These are phyloP conservation scores for Hapalemur alaotrensis DNA, from an alignment of 2,797 vertebrate genomes.

Conservation along the genomic window DNA sequence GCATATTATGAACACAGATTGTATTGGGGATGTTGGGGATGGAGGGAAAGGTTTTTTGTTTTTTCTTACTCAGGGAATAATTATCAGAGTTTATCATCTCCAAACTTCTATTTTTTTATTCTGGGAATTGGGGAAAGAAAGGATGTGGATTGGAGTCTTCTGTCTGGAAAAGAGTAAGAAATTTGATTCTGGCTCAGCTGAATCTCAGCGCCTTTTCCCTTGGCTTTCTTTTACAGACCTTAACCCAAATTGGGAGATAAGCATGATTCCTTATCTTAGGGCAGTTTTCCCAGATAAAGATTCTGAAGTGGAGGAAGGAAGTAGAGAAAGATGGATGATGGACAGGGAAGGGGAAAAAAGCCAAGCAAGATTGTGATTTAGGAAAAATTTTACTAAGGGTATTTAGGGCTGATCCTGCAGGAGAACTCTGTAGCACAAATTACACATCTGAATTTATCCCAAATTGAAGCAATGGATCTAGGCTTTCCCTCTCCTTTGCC, in stretches of 20 bases:
- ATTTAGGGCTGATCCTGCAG: not conserved
- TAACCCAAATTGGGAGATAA: not conserved
- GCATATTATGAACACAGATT: conserved; percentile 53
- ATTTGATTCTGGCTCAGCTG: not conserved
- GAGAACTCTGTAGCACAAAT: not conserved
- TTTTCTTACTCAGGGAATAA: conserved; percentile 41
- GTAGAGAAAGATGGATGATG: not conserved
- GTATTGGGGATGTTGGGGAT: not conserved
- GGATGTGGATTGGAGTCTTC: not conserved
- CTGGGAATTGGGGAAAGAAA: not conserved
- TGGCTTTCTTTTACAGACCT: not conserved
- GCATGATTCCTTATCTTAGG: not conserved
- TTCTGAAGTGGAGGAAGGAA: not conserved
- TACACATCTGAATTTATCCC: not conserved
- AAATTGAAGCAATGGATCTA: not conserved
- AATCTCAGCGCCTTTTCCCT: not conserved
- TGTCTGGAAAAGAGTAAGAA: not conserved
- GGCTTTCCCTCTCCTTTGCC: not conserved
- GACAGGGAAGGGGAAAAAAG: not conserved
- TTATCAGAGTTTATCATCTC: not conserved
- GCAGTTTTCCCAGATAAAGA: not conserved
- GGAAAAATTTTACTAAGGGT: not conserved
- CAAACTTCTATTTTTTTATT: not conserved
- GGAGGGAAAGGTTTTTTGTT: not conserved
- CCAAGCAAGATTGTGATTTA: not conserved